These are phyloP conservation scores for Lacanobia wlatinum DNA, from an alignment of 2,888 invertebrate species.

Conservation along the genomic window DNA sequence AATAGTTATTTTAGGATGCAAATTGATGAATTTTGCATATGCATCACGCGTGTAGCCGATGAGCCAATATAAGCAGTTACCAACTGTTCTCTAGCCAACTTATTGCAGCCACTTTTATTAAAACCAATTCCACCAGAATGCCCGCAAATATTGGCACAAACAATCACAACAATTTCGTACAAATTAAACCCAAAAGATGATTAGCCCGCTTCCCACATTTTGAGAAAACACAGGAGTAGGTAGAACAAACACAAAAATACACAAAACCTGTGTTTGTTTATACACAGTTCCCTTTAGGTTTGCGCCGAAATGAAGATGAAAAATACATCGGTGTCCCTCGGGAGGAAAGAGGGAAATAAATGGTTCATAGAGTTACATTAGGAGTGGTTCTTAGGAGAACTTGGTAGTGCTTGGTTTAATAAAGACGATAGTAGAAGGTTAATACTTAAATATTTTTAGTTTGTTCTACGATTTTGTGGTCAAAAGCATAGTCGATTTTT, in stretches of 20 bases:
- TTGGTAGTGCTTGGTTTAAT: background rate
- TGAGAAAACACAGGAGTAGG: background rate
- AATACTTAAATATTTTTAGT: too few species aligned
- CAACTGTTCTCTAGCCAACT: too few species aligned
- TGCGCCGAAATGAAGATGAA: constrained; percentile 50
- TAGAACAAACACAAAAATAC: constrained; percentile 13
- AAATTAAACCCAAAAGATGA: constrained; percentile 17
- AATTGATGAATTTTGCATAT: too few species aligned
- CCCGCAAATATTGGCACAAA: background rate
- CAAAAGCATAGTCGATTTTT: too few species aligned
- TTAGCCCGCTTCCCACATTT: background rate
- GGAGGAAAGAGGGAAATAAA: constrained; percentile 31
- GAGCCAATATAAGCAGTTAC: too few species aligned
- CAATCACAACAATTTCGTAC: constrained; percentile 10
- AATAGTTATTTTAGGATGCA: too few species aligned
- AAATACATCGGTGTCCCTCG: constrained; percentile 23
- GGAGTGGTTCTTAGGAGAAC: background rate
- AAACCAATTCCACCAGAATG: background rate
- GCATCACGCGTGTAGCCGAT: too few species aligned
- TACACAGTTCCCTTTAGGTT: constrained; percentile 8
- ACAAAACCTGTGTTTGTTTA: constrained; percentile 13
- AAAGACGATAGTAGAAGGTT: background rate
- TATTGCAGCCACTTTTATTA: background rate
- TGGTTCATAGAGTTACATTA: constrained; percentile 27
- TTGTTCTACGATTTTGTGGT: too few species aligned